Evolutionary conservation across 1,140 invertebrate species (phyloP).

Genomic region (Pseudomyrmex flavicornis): DNA sequence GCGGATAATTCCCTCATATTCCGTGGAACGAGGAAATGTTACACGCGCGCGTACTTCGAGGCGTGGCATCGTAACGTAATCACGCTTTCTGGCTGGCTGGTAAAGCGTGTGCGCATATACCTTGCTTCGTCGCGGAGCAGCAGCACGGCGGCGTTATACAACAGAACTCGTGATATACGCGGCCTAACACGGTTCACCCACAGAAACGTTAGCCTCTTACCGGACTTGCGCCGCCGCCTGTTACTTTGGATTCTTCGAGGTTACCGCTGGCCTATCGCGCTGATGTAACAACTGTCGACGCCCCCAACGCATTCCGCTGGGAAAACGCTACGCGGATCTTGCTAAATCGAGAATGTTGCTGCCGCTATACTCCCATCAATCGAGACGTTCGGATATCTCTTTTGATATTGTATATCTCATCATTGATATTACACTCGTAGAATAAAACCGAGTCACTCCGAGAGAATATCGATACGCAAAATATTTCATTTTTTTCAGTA

Average conservation of each 20-base stretch:
- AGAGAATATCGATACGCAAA: no score
- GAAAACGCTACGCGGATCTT: constrained; percentile 34
- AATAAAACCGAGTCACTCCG: no score
- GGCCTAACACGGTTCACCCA: constrained; percentile 31
- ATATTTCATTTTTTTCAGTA: no score
- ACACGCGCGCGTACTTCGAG: constrained; percentile 69
- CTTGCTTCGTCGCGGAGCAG: constrained; percentile 1
- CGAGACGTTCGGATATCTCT: not conserved
- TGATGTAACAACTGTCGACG: constrained; percentile 59
- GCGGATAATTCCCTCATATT: constrained; percentile 72
- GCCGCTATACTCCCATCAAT: not conserved
- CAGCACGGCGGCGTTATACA: constrained; percentile 66
- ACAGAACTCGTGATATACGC: constrained; percentile 65
- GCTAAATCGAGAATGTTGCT: not conserved
- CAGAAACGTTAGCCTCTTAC: constrained; percentile 48
- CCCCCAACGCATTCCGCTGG: constrained; percentile 20
- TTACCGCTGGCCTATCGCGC: constrained; percentile 23
- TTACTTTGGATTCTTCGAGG: constrained; percentile 32
- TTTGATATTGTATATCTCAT: no score
- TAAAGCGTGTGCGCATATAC: constrained; percentile 53
- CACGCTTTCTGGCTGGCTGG: constrained; percentile 60
- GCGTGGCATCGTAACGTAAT: constrained; percentile 76
- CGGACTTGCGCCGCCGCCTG: constrained; percentile 46
- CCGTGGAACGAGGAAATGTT: constrained; percentile 80
- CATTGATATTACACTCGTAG: no score